Base-by-base conservation (phyloP, 1,140 invertebrate species). In the Hesperophylax magnus region DNA sequence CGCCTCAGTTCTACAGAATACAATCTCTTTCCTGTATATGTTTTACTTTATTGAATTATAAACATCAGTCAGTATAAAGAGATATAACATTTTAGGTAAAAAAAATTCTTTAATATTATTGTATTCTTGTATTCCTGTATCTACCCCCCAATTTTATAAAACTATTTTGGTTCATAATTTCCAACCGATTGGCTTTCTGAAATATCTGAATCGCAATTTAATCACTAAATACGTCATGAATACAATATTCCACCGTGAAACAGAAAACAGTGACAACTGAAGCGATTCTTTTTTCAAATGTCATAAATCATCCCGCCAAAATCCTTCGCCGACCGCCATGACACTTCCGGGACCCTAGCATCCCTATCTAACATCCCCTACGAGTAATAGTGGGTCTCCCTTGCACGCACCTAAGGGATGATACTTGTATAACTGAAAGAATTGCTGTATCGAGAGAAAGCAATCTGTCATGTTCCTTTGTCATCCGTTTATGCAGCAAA, bases 301-400 rank as follows among this genome's bases (percentile, higher is more conserved):
- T 72, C 69, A 54, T 72, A 72, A 72, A 72, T 72, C 69, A 72
- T 72, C 69, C 69, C 69, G 69, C 69, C 69, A 72, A 72, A 72
- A 72, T 72, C 52, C 69, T 56, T 72, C 69, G 20, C 69, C 69
- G 31, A 52, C 69, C 69, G 52, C 69, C 69, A 72, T 72, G 69
- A 72, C 69, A 72, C 69, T 72, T 72, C 69, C 69, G 69, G 69
- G 34, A 67, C 27, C 15, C 27, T 17, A 7, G 14, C 47, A 18
- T 72, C 47, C 69, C 65, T 18, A 4, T 69, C 65, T 34, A 14
- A 20, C 58, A 14, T 20, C 58, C 58, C 18, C 58, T 1, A 24
- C 58, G 8, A 4, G 20, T 24, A 24, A 11, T 9, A 20, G 7
- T 18, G 17, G 47, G 20, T 72, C 69, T 52, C 69, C 54, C 18